Base-by-base conservation (phyloP, 2,113 vertebrate genomes). In the Scomber japonicus region DNA sequence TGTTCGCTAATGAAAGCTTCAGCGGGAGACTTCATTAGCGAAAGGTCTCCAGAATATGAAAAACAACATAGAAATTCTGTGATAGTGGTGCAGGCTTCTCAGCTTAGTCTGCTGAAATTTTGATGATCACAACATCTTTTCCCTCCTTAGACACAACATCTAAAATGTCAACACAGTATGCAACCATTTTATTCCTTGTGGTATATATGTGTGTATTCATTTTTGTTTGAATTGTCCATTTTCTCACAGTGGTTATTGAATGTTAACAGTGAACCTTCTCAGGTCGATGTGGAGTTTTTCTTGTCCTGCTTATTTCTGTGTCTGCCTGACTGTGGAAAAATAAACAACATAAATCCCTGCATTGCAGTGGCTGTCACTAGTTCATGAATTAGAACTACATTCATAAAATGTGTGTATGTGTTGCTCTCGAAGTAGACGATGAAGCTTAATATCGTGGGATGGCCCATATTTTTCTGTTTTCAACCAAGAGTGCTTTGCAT, bases 361-460 rank as follows among this genome's bases (percentile, higher is more conserved):
- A 90, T 64, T 87, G 88, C 85, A 61, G 85, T 45, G 80, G 77
- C 75, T 87, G 75, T 89, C 82, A 76, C 60, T 85, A 83, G 55
- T 82, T 82, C 78, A 83, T 89, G 83, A 90, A 84, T 85, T 81
- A 80, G 73, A 91, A 83, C 75, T 51, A 65, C 84, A 75, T 88
- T 82, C 68, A 81, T 71, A 82, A 85, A 88, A 79, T 81, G 80
- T 70, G 84, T 65, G 76, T 53, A 24, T 61, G 75, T 59, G 48
- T 75, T 77, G 48, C 79, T 82, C 56, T 48, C 10, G 1, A 76
- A 73, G 80, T 73, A 54, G 64, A 72, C 70, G 49, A 83, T 65
- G 85, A 89, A 77, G 70, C 67, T 86, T 73, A 53, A 85, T 87
- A 91, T 92, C 90, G 84, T 62, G 81, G 83, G 67, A 90, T 75